These are phyloP conservation scores for Trissoscelio sp. DNA, from an alignment of 2,888 invertebrate genomes.

Conservation along the genomic window DNA sequence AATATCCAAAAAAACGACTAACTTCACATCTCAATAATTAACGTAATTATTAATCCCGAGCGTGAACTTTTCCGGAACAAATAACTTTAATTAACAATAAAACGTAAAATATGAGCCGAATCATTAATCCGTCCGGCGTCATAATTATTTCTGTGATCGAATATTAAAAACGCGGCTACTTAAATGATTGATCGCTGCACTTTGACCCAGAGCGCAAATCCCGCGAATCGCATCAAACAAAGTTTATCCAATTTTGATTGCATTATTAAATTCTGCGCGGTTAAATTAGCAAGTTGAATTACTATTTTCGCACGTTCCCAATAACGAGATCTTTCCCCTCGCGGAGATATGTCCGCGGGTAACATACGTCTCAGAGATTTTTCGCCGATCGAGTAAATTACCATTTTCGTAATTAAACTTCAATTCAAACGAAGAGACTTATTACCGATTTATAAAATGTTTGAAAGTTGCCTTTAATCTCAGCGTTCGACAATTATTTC, in stretches of 20 bases:
- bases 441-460: slow-evolving; percentile 38
- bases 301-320: slow-evolving; percentile 50
- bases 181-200: slow-evolving; percentile 42
- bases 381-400: slow-evolving; percentile 36
- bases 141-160: slow-evolving; percentile 4
- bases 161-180: slow-evolving; percentile 20
- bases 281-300: slow-evolving; percentile 1
- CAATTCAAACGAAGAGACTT: slow-evolving; percentile 13
- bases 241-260: slow-evolving; percentile 49
- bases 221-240: slow-evolving; percentile 20
- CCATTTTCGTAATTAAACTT: slow-evolving; percentile 57
- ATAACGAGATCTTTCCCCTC: slow-evolving; percentile 17
- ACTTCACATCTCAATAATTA: background rate
- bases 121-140: background rate
- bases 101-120: background rate
- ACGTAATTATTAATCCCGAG: background rate
- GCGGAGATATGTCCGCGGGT: background rate
- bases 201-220: slow-evolving; percentile 31
- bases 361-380: slow-evolving; percentile 26
- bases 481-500: slow-evolving; percentile 27
- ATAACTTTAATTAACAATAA: slow-evolving; percentile 9
- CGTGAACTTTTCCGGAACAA: slow-evolving; percentile 4
- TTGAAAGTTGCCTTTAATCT: slow-evolving; percentile 23
- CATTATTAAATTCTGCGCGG: slow-evolving; percentile 31
- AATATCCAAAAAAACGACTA: too few species aligned